phyloP scores from a whole-genome alignment of 2,888 invertebrate genomes.

The Schizotus pectinicornis region DNA sequence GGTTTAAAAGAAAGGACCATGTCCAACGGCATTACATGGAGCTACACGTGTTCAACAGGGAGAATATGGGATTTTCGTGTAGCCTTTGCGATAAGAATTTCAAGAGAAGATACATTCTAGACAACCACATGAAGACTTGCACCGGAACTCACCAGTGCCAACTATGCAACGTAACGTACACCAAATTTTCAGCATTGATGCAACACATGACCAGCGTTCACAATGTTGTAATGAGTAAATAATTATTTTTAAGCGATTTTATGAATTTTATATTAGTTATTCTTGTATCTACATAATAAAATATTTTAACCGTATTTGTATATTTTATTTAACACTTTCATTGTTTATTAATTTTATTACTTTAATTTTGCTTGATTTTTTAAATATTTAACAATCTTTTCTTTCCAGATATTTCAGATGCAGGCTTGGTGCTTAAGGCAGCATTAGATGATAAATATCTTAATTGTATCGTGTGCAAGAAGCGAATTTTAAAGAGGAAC shows the following conservation, averaged over 20 bases:
- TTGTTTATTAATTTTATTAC: too few species aligned
- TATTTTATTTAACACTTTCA: too few species aligned
- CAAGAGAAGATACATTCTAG: slow-evolving; percentile 46
- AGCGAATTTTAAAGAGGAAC: slow-evolving; percentile 70
- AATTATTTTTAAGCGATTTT: not conserved
- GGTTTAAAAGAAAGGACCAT: slow-evolving; percentile 49
- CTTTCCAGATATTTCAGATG: slow-evolving; percentile 12
- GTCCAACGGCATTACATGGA: slow-evolving; percentile 38
- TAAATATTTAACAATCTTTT: not conserved
- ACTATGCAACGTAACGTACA: slow-evolving; percentile 16
- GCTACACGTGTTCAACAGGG: slow-evolving; percentile 32
- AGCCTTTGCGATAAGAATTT: slow-evolving; percentile 41
- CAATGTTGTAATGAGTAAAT: slow-evolving; percentile 28
- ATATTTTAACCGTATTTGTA: too few species aligned
- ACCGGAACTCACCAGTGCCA: slow-evolving; percentile 14
- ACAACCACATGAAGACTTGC: slow-evolving; percentile 45
- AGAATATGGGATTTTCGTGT: slow-evolving; percentile 38
- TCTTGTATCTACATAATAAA: slow-evolving; percentile 6
- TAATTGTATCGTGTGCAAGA: slow-evolving; percentile 60
- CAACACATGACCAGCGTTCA: slow-evolving; percentile 27
- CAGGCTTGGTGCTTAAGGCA: slow-evolving; percentile 3
- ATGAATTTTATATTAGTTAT: not conserved
- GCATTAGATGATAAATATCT: not conserved
- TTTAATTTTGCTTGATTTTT: not conserved
- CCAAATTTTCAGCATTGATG: slow-evolving; percentile 10